Evolutionary conservation across 2,113 vertebrate genomes (phyloP).

Genomic region (Egretta garzetta): DNA sequence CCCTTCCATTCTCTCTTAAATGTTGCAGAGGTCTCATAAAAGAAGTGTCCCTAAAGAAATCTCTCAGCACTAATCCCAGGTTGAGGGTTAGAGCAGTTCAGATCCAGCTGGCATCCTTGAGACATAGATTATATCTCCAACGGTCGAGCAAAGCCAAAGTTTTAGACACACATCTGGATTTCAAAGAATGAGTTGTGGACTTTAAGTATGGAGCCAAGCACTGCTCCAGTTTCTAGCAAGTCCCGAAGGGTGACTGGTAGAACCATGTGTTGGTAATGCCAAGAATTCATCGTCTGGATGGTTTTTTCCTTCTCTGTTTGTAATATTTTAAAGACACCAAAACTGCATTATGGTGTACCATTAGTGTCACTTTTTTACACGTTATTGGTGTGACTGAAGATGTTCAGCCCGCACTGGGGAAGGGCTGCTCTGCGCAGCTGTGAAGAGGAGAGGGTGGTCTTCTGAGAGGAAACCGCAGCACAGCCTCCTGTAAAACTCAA

Average conservation of each 20-base stretch:
- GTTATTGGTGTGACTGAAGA: background rate
- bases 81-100: background rate
- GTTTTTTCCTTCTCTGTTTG: background rate
- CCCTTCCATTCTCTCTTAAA: background rate
- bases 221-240: background rate
- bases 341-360: background rate
- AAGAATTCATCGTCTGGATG: background rate
- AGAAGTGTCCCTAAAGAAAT: background rate
- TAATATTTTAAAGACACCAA: background rate
- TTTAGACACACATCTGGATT: background rate
- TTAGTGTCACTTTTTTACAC: background rate
- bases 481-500: background rate
- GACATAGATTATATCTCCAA: background rate
- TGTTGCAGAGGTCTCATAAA: background rate
- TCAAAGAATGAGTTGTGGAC: background rate
- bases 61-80: background rate
- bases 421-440: background rate
- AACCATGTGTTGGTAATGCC: background rate
- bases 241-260: background rate
- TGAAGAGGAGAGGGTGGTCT: background rate
- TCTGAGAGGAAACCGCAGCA: background rate
- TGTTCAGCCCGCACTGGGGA: background rate
- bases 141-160: background rate
- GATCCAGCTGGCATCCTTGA: background rate
- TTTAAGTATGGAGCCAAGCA: background rate